Conservation (phyloP, 2,797 vertebrate genomes). For the Cossypha dichroa region DNA sequence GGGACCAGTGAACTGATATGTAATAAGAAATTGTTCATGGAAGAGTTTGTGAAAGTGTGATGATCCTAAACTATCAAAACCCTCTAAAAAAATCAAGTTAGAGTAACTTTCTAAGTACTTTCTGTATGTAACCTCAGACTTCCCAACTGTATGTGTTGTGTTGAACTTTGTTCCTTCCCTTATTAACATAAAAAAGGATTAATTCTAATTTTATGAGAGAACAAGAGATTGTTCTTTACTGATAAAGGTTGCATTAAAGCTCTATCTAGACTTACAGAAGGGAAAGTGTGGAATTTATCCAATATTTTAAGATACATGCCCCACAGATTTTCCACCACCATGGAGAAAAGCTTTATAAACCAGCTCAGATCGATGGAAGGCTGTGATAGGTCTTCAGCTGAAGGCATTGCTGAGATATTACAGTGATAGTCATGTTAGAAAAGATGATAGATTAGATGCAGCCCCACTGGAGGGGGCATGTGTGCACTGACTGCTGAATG, state of each 20-base stretch:
- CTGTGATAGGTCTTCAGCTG: slow-evolving; percentile 49
- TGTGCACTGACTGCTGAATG: slow-evolving; percentile 49
- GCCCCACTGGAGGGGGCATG: slow-evolving; percentile 55
- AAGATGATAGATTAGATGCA: slow-evolving; percentile 65
- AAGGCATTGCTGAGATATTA: slow-evolving; percentile 51
- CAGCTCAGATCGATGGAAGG: slow-evolving; percentile 19
- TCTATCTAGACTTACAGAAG: not conserved
- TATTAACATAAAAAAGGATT: slow-evolving; percentile 11
- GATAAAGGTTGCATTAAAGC: slow-evolving; percentile 3
- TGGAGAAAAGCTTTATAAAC: slow-evolving; percentile 23
- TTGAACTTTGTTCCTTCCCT: not conserved
- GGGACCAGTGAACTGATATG: not conserved
- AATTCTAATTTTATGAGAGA: not conserved
- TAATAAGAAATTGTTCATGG: not conserved
- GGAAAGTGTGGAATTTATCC: not conserved
- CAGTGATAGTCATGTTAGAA: slow-evolving; percentile 64
- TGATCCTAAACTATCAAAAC: not conserved
- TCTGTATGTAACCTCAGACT: not conserved
- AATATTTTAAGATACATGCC: not conserved
- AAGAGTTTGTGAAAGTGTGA: not conserved
- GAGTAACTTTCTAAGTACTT: not conserved
- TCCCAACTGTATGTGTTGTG: not conserved
- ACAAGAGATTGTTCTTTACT: slow-evolving; percentile 1
- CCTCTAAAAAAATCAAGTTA: not conserved
- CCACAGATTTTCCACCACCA: slow-evolving; percentile 11